phyloP scores from a whole-genome alignment of 2,888 invertebrate genomes.

The Sceliomorpha sp. region DNA sequence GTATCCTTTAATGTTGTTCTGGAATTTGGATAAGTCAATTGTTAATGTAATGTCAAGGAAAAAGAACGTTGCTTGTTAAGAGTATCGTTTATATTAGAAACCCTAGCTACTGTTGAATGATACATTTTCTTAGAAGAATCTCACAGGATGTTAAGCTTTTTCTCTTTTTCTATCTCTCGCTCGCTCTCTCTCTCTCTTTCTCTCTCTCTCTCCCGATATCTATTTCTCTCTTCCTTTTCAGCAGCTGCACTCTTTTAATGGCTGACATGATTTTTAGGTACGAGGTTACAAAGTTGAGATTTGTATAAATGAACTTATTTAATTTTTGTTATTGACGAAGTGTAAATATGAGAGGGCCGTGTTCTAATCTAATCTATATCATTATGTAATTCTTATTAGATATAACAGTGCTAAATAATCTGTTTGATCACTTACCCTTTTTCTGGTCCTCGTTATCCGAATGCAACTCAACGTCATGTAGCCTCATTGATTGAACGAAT shows the following conservation, averaged over 20 bases:
- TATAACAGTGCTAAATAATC: no score
- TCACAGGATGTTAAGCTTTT: no score
- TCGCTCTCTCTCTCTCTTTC: neutral
- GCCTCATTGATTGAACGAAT: slow-evolving; percentile 72
- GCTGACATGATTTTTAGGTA: slow-evolving; percentile 9
- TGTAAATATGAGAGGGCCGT: no score
- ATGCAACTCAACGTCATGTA: slow-evolving; percentile 70
- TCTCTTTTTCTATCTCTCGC: no score
- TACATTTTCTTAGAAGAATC: slow-evolving; percentile 1
- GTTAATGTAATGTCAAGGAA: neutral
- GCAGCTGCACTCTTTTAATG: slow-evolving; percentile 16
- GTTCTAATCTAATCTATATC: no score
- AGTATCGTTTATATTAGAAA: slow-evolving; percentile 1
- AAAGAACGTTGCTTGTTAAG: neutral
- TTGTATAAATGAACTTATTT: neutral
- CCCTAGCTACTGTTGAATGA: neutral
- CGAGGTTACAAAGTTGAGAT: slow-evolving; percentile 13
- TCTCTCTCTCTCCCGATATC: no score
- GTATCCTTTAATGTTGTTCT: no score
- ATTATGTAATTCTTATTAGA: neutral
- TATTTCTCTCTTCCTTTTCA: neutral
- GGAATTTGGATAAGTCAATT: no score
- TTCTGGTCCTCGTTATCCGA: slow-evolving; percentile 73
- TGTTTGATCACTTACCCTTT: slow-evolving; percentile 67
- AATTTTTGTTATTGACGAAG: no score